These are phyloP conservation scores for Camelus dromedarius DNA, from an alignment of 2,113 vertebrate genomes.

Conservation along the genomic window DNA sequence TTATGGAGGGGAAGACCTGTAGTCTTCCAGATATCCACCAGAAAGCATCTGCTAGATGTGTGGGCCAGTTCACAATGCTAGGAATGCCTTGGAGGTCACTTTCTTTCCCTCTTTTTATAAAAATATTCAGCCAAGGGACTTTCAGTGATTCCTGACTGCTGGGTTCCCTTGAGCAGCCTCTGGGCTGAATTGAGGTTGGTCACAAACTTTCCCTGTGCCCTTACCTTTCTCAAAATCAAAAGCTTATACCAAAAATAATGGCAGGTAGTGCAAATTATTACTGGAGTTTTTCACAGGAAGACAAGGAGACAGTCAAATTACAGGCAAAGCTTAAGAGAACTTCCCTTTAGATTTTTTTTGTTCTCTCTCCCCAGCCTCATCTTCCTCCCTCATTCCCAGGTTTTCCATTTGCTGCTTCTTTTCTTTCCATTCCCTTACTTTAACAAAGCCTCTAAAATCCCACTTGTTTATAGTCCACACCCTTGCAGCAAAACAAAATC, in stretches of 20 bases:
- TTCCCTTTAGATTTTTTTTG: not conserved
- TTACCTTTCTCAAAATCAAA: not conserved
- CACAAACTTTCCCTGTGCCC: not conserved
- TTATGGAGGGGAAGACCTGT: not conserved
- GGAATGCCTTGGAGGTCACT: not conserved
- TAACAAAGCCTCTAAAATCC: slow-evolving; percentile 38
- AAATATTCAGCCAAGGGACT: not conserved
- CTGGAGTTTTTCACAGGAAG: not conserved
- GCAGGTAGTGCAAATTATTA: not conserved
- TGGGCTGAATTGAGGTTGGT: not conserved
- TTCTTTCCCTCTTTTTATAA: not conserved
- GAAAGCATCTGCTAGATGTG: not conserved
- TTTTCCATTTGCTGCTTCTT: slow-evolving; percentile 30
- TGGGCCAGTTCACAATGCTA: not conserved
- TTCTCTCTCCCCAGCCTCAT: not conserved
- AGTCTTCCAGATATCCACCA: not conserved
- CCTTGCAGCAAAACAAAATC: slow-evolving; percentile 4
- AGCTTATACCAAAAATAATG: not conserved
- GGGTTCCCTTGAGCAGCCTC: not conserved
- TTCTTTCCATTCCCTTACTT: not conserved
- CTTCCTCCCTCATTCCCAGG: not conserved
- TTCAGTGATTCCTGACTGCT: not conserved
- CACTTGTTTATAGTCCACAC: slow-evolving; percentile 12
- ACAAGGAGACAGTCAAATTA: not conserved
- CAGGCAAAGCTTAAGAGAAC: not conserved